phyloP scores from a whole-genome alignment of 2,888 invertebrate species.

The Crocallis elinguaria region DNA sequence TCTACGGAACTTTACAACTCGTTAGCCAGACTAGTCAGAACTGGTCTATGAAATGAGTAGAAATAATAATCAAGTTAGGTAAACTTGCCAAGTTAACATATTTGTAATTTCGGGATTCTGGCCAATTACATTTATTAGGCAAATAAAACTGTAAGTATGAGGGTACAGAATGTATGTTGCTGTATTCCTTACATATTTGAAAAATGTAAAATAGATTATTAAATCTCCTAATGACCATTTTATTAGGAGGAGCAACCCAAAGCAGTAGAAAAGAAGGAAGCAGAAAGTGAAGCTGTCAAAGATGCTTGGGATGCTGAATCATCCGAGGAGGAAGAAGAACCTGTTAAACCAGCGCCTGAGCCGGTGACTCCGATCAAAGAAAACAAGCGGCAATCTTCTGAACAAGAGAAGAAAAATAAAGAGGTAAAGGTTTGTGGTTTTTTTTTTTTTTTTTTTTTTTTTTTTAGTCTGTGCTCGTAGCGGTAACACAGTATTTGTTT shows the following conservation, averaged over 20 bases:
- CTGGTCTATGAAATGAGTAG: too few relatives aligned
- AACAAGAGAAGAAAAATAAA: slow-evolving; percentile 52
- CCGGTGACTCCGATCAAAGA: slow-evolving; percentile 51
- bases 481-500: too few relatives aligned
- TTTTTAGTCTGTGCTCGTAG: too few relatives aligned
- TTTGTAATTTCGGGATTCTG: too few relatives aligned
- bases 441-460: not conserved
- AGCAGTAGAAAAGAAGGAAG: slow-evolving; percentile 59
- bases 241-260: slow-evolving; percentile 60
- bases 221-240: not conserved
- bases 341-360: slow-evolving; percentile 50
- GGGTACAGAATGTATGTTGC: too few relatives aligned
- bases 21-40: too few relatives aligned
- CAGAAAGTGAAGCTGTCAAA: slow-evolving; percentile 87
- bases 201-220: not conserved
- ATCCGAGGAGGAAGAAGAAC: slow-evolving; percentile 78
- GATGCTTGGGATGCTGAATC: slow-evolving; percentile 94
- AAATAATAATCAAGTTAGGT: too few relatives aligned
- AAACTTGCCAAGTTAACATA: too few relatives aligned
- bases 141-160: too few relatives aligned
- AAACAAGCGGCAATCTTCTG: slow-evolving; percentile 47
- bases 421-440: slow-evolving; percentile 44
- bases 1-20: too few relatives aligned
- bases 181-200: too few relatives aligned
- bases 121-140: too few relatives aligned